Base-by-base conservation (phyloP, 2,888 invertebrate species). In the Sarcophaga caerulescens region DNA sequence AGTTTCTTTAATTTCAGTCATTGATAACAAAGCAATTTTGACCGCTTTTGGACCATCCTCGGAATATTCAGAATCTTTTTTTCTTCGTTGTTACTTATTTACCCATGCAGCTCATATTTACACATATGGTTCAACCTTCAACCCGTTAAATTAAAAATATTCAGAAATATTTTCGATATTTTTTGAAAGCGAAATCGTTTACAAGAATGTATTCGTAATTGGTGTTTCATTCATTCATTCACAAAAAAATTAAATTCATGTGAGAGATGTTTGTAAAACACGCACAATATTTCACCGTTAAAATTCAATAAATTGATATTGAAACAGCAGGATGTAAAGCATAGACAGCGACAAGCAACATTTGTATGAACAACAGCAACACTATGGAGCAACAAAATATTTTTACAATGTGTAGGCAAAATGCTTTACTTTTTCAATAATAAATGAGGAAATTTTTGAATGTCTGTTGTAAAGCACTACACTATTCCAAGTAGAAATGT, bases 291-390 rank as follows among this genome's bases (percentile, higher is more conserved):
- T 79, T 84, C 62, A 73, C 79, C 74, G 79, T 85, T 85, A 87
- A 87, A 85, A 85, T 84, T 87, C 84, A 87, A 84, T 87, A 84
- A 84, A 81, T 66, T 77, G 74, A 81, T 83, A 73, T 80, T 70
- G 59, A 84, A 76, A 71, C 65, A 75, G 63, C 68, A 74, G 78
- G 68, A 78, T 78, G 59, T 69, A 62, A 45, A 69, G 47, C 77
- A 83, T 73, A 71, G 71, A 73, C 66, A 77, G 66, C 62, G 69
- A 62, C 69, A 70, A 77, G 66, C 62, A 62, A 62, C 69, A 70
- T 70, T 70, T 23, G 10, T n/a, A 57, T 35, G 35, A 11, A 35
- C n/a, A 47, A 59, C 23, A 65, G 62, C 66, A 69, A 81, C 47
- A 23, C 70, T n/a, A 45, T 66, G 4, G 52, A 52, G 52, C 17